Base-by-base conservation (phyloP, 2,113 vertebrate genomes). In the Psephotus haematonotus region DNA sequence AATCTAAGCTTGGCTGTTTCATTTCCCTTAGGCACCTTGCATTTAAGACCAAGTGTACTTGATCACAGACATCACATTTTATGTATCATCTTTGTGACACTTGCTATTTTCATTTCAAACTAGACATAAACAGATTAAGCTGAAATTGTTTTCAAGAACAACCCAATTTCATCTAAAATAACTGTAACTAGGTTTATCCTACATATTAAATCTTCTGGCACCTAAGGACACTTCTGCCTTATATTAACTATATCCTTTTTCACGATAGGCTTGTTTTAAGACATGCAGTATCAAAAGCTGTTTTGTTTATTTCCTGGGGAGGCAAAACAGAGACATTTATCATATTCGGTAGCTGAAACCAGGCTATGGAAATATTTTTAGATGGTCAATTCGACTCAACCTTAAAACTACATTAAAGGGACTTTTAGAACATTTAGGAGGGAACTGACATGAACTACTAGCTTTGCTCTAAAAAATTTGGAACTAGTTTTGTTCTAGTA, bases 301-400 rank as follows among this genome's bases (percentile, higher is more conserved):
- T 78, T 62, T 64, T 72, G 29, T 69, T 77, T 78, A 49, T 47
- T 87, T 52, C 17, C 20, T 37, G 11, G 18, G 27, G 31, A 59
- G 37, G 47, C 27, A 90, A 86, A 72, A 37, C 25, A 81, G n/a
- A 63, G 7, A 62, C 20, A 37, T 18, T 37, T 20, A 76, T 62
- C 41, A 79, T 19, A 49, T 57, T 70, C 31, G 44, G 37, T 41
- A 53, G 31, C 27, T 81, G 50, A 89, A 91, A 84, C 13, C 20
- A 78, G 60, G 14, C 31, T 75, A 59, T 3, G 29, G 31, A 82
- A 92, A 15, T 82, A 29, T 78, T 82, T 93, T 93, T 39, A 87
- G 49, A 53, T 15, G 6, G 22, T 24, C 37, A 78, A 1, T 4
- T 59, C 0, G 0, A 47, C 49, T 81, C 33, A 78, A 18, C 22